Evolutionary conservation across 2,113 vertebrate species (phyloP).

Genomic region (Corynorhinus townsendii): DNA sequence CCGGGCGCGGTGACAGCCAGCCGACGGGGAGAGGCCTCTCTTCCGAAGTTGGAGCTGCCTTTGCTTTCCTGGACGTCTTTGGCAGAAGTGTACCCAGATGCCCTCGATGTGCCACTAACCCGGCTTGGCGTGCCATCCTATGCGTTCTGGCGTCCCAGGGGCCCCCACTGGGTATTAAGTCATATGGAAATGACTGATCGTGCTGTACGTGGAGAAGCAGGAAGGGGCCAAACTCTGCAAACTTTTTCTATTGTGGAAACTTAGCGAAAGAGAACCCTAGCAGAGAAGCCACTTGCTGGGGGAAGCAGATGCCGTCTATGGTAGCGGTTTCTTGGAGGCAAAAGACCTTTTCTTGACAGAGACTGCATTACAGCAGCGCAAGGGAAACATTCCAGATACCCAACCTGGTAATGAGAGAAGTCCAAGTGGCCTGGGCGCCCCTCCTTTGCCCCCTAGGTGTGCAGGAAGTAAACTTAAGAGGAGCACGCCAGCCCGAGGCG

Average conservation of each 20-base stretch:
- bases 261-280: not conserved
- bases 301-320: rapidly evolving
- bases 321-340: rapidly evolving
- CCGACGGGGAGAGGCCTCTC: not conserved
- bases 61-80: not conserved
- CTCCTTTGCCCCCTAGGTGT: not conserved
- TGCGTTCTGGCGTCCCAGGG: not conserved
- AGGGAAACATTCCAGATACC: not conserved
- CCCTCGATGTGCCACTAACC: not conserved
- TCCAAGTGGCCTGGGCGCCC: not conserved
- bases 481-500: not conserved
- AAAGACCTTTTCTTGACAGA: not conserved
- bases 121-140: not conserved
- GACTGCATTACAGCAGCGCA: rapidly evolving
- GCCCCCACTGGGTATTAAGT: not conserved
- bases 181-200: not conserved
- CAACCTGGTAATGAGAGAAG: not conserved
- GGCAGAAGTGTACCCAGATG: not conserved
- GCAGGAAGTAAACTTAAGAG: not conserved
- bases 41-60: not conserved
- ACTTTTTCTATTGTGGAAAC: not conserved
- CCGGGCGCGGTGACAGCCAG: not conserved
- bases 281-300: not conserved
- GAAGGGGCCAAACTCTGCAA: not conserved
- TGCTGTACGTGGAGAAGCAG: not conserved